Evolutionary conservation across 2,888 invertebrate species (phyloP), one percentile per base, ranked within the genome.

Genomic region (Steinernema hermaphroditum): DNA sequence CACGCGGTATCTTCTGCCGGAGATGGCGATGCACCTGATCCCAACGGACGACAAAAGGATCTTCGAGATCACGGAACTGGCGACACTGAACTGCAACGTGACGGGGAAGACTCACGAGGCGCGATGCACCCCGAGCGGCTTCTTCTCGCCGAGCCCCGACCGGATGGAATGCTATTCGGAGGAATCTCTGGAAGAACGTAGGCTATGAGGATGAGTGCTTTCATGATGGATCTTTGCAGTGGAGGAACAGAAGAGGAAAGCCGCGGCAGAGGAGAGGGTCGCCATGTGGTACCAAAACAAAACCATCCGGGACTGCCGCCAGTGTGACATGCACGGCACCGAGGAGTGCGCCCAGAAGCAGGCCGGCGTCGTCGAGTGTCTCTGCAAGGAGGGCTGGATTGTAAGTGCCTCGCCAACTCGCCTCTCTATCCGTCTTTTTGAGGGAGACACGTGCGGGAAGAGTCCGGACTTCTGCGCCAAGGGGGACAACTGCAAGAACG

Each of bases 401-500:
- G 54, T 54, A 24, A 54, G 54, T 27, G 24, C 54, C 22, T n/a
- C n/a, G n/a, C n/a, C n/a, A n/a, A n/a, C n/a, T n/a, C n/a, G n/a
- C n/a, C n/a, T n/a, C n/a, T n/a, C n/a, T n/a, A n/a, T n/a, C n/a
- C n/a, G n/a, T n/a, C n/a, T n/a, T n/a, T 27, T 54, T 22, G 6
- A 54, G 54, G 62, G 62, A 22, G 32, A 29, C 4, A 29, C 27
- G 6, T 62, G 62, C 34, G 62, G 6, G 8, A 62, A 62, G 32
- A 62, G 62, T 19, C 62, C 62, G 1, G 62, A 62, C 62, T 62
- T 62, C 32, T 62, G 62, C 29, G 62, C 62, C 1, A 32, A 2
- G 32, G 34, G 34, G 32, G 14, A 29, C 2, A 29, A 16, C 16
- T 62, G 62, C 32, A 29, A 62, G 62, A 62, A 62, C 29, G 62